These are phyloP conservation scores for Meliscaeva auricollis DNA, from an alignment of 2,888 invertebrate genomes.

Conservation along the genomic window DNA sequence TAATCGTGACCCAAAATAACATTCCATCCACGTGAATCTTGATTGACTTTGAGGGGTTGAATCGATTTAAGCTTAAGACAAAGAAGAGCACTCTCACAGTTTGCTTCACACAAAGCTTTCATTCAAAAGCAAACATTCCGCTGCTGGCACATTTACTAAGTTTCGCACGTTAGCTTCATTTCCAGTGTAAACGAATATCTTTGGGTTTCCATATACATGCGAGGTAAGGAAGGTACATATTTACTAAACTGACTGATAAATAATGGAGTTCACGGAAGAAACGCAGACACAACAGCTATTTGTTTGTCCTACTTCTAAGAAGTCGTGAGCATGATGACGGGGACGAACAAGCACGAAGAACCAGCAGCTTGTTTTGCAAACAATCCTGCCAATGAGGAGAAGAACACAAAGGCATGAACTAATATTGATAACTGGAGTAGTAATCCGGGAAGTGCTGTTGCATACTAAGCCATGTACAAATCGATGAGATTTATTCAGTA, in stretches of 20 bases:
- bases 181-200: constrained; percentile 27
- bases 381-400: constrained; percentile 45
- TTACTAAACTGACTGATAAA: constrained; percentile 45
- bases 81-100: constrained; percentile 10
- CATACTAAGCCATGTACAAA: too few species aligned
- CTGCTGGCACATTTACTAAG: constrained; percentile 55
- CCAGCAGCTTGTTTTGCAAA: constrained; percentile 41
- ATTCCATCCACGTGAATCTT: constrained; percentile 48
- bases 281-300: constrained; percentile 74
- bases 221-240: constrained; percentile 31
- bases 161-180: constrained; percentile 38
- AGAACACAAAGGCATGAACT: neutral
- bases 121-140: constrained; percentile 45
- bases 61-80: constrained; percentile 50
- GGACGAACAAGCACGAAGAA: constrained; percentile 23
- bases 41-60: constrained; percentile 64
- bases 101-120: constrained; percentile 47
- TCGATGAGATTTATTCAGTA: too few species aligned
- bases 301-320: constrained; percentile 69
- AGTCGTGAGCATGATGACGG: constrained; percentile 30
- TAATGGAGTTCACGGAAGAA: constrained; percentile 37
- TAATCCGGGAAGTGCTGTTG: neutral
- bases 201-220: neutral
- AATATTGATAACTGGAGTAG: constrained; percentile 2
- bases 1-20: constrained; percentile 63